A percentile compares a stretch with the other conserved stretches of the same genome.
Evolutionary conservation across 2,113 vertebrate genomes (phyloP).

Genomic region (Syngnathus scovelli): DNA sequence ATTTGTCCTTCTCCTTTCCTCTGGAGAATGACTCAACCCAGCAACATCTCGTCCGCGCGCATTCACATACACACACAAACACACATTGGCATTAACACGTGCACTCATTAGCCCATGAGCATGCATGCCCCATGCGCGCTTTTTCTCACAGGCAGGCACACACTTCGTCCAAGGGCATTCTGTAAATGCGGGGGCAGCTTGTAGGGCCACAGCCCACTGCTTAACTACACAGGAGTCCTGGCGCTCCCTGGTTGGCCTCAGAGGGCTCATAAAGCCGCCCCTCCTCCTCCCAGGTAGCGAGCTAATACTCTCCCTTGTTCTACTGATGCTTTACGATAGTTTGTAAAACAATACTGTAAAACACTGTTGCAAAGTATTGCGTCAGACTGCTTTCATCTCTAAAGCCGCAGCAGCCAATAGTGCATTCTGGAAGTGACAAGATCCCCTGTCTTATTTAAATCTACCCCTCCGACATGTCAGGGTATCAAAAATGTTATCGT

Average conservation of each 20-base stretch:
- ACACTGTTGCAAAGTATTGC: conserved; percentile 62
- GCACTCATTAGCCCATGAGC: conserved; percentile 72
- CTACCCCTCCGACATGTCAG: conserved; percentile 4
- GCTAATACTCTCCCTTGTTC: conserved; percentile 61
- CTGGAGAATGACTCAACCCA: conserved; percentile 73
- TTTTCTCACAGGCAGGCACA: conserved; percentile 38
- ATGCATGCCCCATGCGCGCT: conserved; percentile 61
- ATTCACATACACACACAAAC: conserved; percentile 49
- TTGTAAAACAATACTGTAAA: conserved; percentile 69
- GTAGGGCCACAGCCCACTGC: conserved; percentile 52
- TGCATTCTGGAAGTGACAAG: conserved; percentile 59
- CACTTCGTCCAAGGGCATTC: conserved; percentile 67
- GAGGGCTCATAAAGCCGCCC: conserved; percentile 67
- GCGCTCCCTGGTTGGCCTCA: conserved; percentile 55
- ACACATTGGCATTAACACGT: conserved; percentile 69
- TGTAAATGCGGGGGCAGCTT: conserved; percentile 66
- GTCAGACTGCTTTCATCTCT: conserved; percentile 64
- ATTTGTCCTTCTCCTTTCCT: conserved; percentile 73
- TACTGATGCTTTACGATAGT: conserved; percentile 61
- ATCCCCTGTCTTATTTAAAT: conserved; percentile 28
- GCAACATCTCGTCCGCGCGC: conserved; percentile 63
- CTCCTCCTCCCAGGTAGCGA: conserved; percentile 51
- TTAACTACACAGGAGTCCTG: conserved; percentile 63
- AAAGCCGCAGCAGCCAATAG: conserved; percentile 63
- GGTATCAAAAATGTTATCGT: conserved; percentile 6